These are phyloP conservation scores for Nasonia vitripennis DNA, from an alignment of 1,140 invertebrate genomes.

Conservation along the genomic window DNA sequence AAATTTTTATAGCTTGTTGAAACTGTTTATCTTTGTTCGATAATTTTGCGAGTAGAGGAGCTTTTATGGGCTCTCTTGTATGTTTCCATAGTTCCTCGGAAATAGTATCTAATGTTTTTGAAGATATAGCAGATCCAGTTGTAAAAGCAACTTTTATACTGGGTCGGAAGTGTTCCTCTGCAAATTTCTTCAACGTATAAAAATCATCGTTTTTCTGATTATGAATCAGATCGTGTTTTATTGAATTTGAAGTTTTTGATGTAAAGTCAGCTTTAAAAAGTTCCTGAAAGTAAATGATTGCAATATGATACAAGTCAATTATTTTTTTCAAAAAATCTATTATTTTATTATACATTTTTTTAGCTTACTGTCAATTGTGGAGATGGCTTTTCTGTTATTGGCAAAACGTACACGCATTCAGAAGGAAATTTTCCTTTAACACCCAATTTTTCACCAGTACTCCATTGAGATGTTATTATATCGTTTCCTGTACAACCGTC, in stretches of 20 bases:
- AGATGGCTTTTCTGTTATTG: conserved; percentile 87
- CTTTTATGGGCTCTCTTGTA: conserved; percentile 88
- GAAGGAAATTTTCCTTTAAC: conserved; percentile 89
- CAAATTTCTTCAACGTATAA: conserved; percentile 89
- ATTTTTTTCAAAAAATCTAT: not conserved
- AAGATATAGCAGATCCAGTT: conserved; percentile 69
- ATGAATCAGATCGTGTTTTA: conserved; percentile 70
- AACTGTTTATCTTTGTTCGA: conserved; percentile 84
- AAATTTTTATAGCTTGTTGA: conserved; percentile 85
- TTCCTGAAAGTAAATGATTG: conserved; percentile 67
- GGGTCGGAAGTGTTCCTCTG: conserved; percentile 87
- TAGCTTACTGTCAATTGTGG: conserved; percentile 53
- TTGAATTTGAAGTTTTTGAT: conserved; percentile 66
- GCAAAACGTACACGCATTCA: conserved; percentile 91
- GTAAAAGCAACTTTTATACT: conserved; percentile 58
- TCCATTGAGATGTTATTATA: conserved; percentile 85
- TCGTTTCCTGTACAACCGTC: conserved; percentile 85
- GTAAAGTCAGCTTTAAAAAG: conserved; percentile 78
- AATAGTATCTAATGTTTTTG: conserved; percentile 73
- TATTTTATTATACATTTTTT: not conserved
- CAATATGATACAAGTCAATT: not conserved
- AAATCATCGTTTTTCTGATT: conserved; percentile 80
- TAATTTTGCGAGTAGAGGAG: conserved; percentile 90
- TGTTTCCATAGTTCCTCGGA: conserved; percentile 88
- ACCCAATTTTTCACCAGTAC: conserved; percentile 82